Evolutionary conservation across 2,888 invertebrate genomes (phyloP).

Genomic region (Andricus quercusramuli): DNA sequence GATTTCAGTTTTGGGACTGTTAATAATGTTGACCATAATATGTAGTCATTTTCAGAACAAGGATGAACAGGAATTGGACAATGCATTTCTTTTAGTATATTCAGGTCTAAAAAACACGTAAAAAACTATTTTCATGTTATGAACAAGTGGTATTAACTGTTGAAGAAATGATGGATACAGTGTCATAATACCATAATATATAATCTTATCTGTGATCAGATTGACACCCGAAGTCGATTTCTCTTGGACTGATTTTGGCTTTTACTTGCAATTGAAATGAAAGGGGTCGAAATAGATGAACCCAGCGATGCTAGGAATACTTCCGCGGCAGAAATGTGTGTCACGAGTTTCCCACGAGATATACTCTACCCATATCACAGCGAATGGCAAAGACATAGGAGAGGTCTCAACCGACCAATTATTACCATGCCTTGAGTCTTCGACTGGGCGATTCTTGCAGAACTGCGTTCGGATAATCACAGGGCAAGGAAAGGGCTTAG

Average conservation of each 20-base stretch:
- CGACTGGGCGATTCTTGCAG: conserved; percentile 37
- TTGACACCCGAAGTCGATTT: conserved; percentile 7
- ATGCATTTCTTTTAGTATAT: no score
- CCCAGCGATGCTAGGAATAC: conserved; percentile 41
- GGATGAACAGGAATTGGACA: no score
- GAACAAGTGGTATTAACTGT: no score
- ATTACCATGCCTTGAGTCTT: conserved; percentile 46
- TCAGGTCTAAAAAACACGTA: no score
- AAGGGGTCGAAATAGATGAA: conserved; percentile 25
- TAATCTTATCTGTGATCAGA: not conserved
- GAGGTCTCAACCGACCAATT: conserved; percentile 62
- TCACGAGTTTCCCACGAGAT: conserved; percentile 72
- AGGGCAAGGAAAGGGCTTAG: conserved; percentile 42
- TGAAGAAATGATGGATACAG: no score
- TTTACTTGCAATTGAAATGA: conserved; percentile 1
- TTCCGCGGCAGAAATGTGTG: conserved; percentile 70
- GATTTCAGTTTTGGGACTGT: no score
- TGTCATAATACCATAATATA: not conserved
- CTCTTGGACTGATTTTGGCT: conserved; percentile 11
- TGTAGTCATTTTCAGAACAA: not conserved
- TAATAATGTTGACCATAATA: not conserved
- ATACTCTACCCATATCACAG: conserved; percentile 42
- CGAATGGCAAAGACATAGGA: conserved; percentile 61
- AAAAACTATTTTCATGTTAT: no score
- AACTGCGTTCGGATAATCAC: conserved; percentile 47